Conservation (phyloP, 2,113 vertebrate species). For the Malurus melanocephalus region DNA sequence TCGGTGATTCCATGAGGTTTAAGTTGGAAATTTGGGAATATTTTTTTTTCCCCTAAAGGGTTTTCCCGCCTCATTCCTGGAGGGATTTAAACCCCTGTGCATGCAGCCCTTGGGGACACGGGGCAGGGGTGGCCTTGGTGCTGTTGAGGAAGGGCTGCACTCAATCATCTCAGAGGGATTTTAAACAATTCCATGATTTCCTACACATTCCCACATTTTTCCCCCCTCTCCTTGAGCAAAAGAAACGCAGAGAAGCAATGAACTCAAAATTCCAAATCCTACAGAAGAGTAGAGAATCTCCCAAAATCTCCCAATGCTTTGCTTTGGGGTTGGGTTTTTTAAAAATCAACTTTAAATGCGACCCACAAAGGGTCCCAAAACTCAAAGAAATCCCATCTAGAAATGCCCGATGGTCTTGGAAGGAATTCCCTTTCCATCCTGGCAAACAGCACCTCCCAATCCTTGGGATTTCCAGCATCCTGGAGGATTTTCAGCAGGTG, state of each 20-base stretch:
- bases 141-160: not conserved
- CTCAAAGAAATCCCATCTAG: not conserved
- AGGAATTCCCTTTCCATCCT: not conserved
- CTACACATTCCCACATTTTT: accelerated
- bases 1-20: too few species aligned
- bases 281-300: accelerated
- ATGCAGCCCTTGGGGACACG: not conserved
- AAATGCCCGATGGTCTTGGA: accelerated
- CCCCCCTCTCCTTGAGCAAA: not conserved
- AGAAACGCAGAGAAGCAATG: not conserved
- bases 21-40: too few species aligned
- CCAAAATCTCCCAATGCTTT: not conserved
- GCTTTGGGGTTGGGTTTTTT: not conserved
- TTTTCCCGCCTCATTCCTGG: too few species aligned
- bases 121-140: not conserved
- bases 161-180: accelerated
- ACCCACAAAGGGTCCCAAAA: not conserved
- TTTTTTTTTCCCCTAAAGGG: too few species aligned
- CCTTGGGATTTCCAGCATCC: accelerated
- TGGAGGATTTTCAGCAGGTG: not conserved
- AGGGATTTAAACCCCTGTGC: not conserved
- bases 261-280: not conserved
- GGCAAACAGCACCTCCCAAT: not conserved
- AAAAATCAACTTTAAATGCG: not conserved
- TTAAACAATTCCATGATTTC: not conserved